A percentile compares a stretch with the other conserved stretches of the same genome.
Evolutionary conservation across 1,140 invertebrate species (phyloP).

Genomic region (Neomicropteryx cornuta): DNA sequence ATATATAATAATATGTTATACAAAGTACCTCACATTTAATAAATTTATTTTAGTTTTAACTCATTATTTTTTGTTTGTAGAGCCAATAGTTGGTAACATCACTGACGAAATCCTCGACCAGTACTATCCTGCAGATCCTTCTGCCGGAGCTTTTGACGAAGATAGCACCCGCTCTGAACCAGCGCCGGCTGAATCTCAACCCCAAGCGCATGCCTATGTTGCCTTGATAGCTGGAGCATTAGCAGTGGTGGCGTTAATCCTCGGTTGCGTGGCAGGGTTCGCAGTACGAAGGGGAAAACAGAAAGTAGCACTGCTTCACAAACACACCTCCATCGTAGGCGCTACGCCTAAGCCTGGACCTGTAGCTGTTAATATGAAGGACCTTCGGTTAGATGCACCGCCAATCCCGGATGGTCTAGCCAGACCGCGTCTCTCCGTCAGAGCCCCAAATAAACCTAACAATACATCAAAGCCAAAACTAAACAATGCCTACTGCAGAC

Average conservation of each 20-base stretch:
- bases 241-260: slow-evolving; percentile 56
- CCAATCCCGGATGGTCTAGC: no score
- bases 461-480: no score
- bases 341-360: slow-evolving; percentile 25
- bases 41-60: no score
- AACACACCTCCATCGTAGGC: slow-evolving; percentile 45
- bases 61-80: slow-evolving; percentile 19
- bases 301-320: slow-evolving; percentile 55
- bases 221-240: slow-evolving; percentile 69
- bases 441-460: no score
- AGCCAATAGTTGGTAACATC: slow-evolving; percentile 30
- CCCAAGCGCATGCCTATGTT: slow-evolving; percentile 55
- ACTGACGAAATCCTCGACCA: slow-evolving; percentile 35
- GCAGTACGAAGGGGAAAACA: slow-evolving; percentile 59
- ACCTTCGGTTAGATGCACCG: no score
- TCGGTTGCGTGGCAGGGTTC: slow-evolving; percentile 57
- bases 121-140: no score
- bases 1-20: no score
- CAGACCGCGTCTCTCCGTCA: no score
- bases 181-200: slow-evolving; percentile 29
- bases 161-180: slow-evolving; percentile 20
- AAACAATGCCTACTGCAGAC: no score
- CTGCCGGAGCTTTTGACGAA: no score
- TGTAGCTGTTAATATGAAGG: slow-evolving; percentile 57
- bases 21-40: no score